Base-by-base conservation (phyloP, 2,888 invertebrate species). In the Isoperla grammatica region DNA sequence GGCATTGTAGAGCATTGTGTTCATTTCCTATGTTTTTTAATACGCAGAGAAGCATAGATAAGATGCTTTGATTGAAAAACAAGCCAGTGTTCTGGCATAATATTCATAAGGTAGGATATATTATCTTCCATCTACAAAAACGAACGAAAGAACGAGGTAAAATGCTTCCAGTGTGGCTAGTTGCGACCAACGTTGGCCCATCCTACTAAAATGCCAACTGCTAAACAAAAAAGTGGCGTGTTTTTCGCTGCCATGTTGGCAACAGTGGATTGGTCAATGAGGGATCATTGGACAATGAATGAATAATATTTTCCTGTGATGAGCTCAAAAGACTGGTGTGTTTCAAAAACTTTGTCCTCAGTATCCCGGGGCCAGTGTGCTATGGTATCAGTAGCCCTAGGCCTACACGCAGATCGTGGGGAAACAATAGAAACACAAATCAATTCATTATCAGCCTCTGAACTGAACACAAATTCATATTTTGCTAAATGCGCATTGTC, bases 251-350 rank as follows among this genome's bases (percentile, higher is more conserved):
- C 43, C 46, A 35, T 48, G 45, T 53, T 53, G 53, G 53, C 20
- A 53, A 19, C 53, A 37, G 15, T 37, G 39, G 17, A 29, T 56
- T 56, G 56, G 46, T 45, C 46, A 56, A 56, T 43, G 45, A 43
- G 45, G 48, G 46, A 19, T 37, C 48, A 57, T 45, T 48, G 57
- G 57, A 57, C 48, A 19, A 17, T 57, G 48, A 48, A n/a, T 9
- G n/a, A 29, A 48, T 29, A 46, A 35, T 13, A 54, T 49, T 29
- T 59, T 59, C 49, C 59, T 59, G 59, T 59, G 59, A 59, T 59
- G 59, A 53, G 59, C 59, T 59, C 53, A 53, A 59, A 59, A 59
- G 59, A 59, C 59, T 59, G 59, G 59, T 54, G 42, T 53, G 29
- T 29, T 42, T 37, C 53, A n/a, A 37, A 39, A 53, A 50, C 50